Evolutionary conservation across 2,113 vertebrate species (phyloP).

Genomic region (Ancistrus triradiatus): DNA sequence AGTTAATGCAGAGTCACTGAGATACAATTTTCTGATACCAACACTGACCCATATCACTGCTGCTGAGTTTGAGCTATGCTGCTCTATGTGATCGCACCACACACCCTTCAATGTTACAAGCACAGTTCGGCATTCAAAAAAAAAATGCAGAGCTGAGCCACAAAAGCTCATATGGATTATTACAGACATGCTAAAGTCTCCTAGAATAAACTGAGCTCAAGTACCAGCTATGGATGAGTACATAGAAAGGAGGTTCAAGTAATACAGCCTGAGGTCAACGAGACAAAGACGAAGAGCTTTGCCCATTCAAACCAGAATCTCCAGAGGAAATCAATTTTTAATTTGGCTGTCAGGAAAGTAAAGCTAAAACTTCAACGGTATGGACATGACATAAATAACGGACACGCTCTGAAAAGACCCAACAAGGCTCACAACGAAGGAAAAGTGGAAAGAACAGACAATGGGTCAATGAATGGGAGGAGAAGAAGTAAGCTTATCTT

Average conservation of each 20-base stretch:
- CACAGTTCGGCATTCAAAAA: too few relatives aligned
- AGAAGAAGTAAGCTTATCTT: slow-evolving; percentile 23
- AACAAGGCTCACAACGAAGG: slow-evolving; percentile 5
- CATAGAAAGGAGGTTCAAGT: slow-evolving; percentile 33
- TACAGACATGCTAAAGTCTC: neutral
- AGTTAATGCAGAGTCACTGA: too few relatives aligned
- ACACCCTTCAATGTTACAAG: too few relatives aligned
- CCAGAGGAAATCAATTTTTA: slow-evolving; percentile 58
- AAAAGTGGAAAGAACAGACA: slow-evolving; percentile 29
- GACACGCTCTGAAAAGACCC: slow-evolving; percentile 25
- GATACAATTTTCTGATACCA: too few relatives aligned
- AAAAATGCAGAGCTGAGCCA: too few relatives aligned
- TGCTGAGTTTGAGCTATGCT: too few relatives aligned
- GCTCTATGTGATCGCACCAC: too few relatives aligned
- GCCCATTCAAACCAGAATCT: slow-evolving; percentile 33
- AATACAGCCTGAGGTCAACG: slow-evolving; percentile 44
- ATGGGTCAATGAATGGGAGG: slow-evolving; percentile 8
- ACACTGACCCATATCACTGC: too few relatives aligned
- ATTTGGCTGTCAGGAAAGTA: slow-evolving; percentile 55
- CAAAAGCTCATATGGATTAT: too few relatives aligned
- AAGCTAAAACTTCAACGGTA: slow-evolving; percentile 44
- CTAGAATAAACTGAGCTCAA: neutral
- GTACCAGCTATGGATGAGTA: slow-evolving; percentile 28
- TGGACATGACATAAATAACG: slow-evolving; percentile 55
- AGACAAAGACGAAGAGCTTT: slow-evolving; percentile 40